Evolutionary conservation across 1,140 invertebrate genomes (phyloP).

Genomic region (Gryllus bimaculatus): DNA sequence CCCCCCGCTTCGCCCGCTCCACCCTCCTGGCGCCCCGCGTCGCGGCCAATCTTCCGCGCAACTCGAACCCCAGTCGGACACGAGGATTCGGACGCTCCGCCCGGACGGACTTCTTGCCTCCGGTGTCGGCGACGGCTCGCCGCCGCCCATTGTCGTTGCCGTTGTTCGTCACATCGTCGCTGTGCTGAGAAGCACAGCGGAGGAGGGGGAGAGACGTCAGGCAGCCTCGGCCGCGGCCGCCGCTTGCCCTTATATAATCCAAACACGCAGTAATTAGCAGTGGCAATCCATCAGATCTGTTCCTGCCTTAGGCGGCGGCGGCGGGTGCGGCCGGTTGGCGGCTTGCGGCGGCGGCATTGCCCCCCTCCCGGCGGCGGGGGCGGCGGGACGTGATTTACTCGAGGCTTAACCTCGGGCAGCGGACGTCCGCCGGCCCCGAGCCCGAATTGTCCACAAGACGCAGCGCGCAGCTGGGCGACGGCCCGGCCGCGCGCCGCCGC

Average conservation of each 20-base stretch:
- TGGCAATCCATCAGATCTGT: conserved; percentile 16
- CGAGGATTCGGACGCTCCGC: no score
- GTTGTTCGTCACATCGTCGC: not conserved
- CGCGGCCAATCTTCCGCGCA: not conserved
- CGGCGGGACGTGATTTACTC: conserved; percentile 13
- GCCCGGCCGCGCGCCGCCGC: no score
- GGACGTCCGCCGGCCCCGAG: not conserved
- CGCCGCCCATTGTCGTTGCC: no score
- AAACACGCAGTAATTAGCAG: conserved; percentile 9
- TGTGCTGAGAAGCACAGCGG: not conserved
- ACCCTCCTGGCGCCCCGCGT: no score
- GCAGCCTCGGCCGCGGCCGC: not conserved
- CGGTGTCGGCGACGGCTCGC: no score
- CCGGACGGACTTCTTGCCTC: not conserved
- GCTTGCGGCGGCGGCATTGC: no score
- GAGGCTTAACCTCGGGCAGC: conserved; percentile 11
- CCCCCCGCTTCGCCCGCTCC: no score
- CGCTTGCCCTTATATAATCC: conserved; percentile 13
- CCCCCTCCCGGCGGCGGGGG: no score
- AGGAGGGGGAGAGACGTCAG: not conserved
- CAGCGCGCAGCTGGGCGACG: not conserved
- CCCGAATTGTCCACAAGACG: conserved; percentile 2
- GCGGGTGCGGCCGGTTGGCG: not conserved
- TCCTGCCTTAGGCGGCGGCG: not conserved
- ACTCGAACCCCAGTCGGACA: not conserved